Base-by-base conservation (phyloP, 2,113 vertebrate species). In the Ornithorhynchus anatinus region DNA sequence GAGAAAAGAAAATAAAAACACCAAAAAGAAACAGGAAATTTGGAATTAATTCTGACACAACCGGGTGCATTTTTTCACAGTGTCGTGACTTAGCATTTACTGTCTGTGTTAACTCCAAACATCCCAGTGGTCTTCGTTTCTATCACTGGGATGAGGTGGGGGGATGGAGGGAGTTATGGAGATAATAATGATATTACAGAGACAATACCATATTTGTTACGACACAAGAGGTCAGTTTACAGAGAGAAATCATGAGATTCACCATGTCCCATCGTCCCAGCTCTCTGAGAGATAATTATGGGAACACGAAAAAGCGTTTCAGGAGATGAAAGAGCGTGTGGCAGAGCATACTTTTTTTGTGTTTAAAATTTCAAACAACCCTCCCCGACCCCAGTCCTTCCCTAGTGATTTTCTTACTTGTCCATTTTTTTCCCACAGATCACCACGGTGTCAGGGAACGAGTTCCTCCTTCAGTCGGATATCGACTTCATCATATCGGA, bases 401-500 rank as follows among this genome's bases (percentile, higher is more conserved):
- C n/a, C n/a, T n/a, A 47, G 45, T 40, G 42, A 31, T 82, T 67
- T 81, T 25, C 75, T 89, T 82, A 91, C 77, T 84, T 90, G 70
- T 85, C 59, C 52, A 74, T 84, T 61, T 62, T 62, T 51, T 76
- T 75, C 66, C 69, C 61, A 17, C 79, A 95, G 95, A 95, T 96
- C 90, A 95, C 94, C 13, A 96, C 95, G 50, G 66, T 83, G 61
- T 92, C 92, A 86, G 95, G 95, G 83, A 94, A 93, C 72, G 94
- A 96, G 80, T 94, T 96, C 77, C 94, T 97, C 66, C 86, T 96
- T 48, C 94, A 96, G 83, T 94, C 95, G 38, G 95, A 97, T 82
- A 92, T 90, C 69, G 93, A 94, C 77, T 88, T 94, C 60, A 91
- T 94, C 77, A 92, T 95, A 89, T 89, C 89, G 80, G 95, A 96